Evolutionary conservation across 2,888 invertebrate species (phyloP), one percentile per base, ranked within the genome.

Genomic region (Bibio marci): DNA sequence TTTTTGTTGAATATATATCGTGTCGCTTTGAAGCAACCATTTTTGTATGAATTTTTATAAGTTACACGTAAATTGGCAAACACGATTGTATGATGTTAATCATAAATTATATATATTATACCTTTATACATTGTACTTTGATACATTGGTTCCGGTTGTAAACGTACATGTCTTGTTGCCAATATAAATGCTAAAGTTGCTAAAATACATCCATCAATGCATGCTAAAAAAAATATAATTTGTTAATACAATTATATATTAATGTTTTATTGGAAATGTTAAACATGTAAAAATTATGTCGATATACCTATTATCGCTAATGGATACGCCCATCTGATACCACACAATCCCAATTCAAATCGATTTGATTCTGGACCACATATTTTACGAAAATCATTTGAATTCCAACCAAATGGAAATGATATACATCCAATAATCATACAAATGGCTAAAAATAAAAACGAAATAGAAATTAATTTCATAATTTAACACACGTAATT

Each of bases 381-480:
- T 2, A 92, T 81, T 52, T 78, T 76, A 45, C 79, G 74, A 26
- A 94, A 83, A 41, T 75, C 69, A 3, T 77, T 71, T 38, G 86
- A 79, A 53, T 83, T 79, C 90, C 92, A 95, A 2, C 87, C 92
- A 7, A 83, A 79, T 0, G 95, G 94, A 65, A 81, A 95, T 33
- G 83, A 74, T 7, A 81, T 74, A 46, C 92, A 88, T 2, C 87
- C 90, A 1, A 80, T 77, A 39, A 85, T 77, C 79, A 94, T 78
- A 52, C 80, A 82, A 19, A 82, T 60, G 3, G 87, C 92, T 92
- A 68, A 13, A 70, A 70, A 47, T 47, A 41, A 46, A 50, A 40
- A 38, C 44, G 37, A 35, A 40, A 34, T 5, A 37, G 39, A 46
- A 44, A 40, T 39, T 45, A 44, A 44, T 33, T 45, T 42, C 39